These are phyloP conservation scores for Pelusios castaneus DNA, from an alignment of 2,113 vertebrate genomes.

Conservation along the genomic window DNA sequence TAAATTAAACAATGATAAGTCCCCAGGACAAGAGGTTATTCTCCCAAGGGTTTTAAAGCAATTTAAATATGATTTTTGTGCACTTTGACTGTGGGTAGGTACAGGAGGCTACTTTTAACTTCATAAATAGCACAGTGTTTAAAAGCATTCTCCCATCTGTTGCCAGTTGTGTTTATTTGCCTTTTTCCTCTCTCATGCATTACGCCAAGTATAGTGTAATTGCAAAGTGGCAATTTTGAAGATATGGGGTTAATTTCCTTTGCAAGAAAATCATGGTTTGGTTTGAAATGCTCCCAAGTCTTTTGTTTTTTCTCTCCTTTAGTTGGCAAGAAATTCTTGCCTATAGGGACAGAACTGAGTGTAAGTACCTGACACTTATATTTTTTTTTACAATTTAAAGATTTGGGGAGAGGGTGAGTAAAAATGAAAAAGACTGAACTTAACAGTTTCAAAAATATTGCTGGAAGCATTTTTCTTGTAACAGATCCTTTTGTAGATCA, in stretches of 20 bases:
- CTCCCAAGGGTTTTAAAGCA: neutral
- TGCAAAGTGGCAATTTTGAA: neutral
- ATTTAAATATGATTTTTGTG: neutral
- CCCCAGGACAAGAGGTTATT: neutral
- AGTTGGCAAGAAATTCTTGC: neutral
- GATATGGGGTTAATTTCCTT: neutral
- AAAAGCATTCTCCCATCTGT: neutral
- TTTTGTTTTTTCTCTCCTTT: neutral
- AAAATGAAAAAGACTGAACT: neutral
- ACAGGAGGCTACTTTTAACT: neutral
- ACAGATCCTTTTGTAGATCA: neutral
- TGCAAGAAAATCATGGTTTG: neutral
- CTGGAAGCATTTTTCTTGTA: neutral
- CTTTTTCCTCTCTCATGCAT: neutral
- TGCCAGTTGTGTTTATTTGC: neutral
- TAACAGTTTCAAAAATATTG: neutral
- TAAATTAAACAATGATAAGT: neutral
- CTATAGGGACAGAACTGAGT: neutral
- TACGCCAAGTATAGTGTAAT: neutral
- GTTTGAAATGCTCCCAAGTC: neutral
- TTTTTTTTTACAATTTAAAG: neutral
- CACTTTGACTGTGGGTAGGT: neutral
- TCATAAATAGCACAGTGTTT: neutral
- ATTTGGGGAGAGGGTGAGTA: no score
- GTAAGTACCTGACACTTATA: neutral